Evolutionary conservation across 64 coral and sea anemone species (phyloP), one percentile per base, ranked within the genome.

Genomic region (Stylophora pistillata): DNA sequence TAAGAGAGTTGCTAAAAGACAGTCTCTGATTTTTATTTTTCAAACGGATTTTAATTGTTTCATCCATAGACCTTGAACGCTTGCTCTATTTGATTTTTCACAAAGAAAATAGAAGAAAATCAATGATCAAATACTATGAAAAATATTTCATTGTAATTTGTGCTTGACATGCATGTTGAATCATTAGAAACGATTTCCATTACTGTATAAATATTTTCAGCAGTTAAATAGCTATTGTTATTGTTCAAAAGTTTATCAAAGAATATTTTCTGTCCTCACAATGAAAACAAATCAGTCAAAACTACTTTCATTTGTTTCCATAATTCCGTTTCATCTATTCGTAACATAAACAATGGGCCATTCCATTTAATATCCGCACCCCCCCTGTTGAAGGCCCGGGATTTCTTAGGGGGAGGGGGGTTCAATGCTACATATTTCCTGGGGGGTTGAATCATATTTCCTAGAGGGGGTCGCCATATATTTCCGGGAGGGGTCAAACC

Each of bases 1-100:
- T 87, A 60, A 87, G 85, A 74, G 85, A 87, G 85, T 18, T 58
- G 73, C 58, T 87, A 74, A 87, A 87, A 59, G 53, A 74, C 73
- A 59, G 73, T 87, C 72, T 88, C 20, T 32, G 26, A 20, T 56
- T 73, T 53, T 62, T 63, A n/a, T n/a, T n/a, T n/a, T 72, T 86
- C 29, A 88, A 88, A 76, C 55, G 18, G 26, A 23, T 60, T 37
- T 77, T 86, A 55, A 53, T 86, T 53, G 74, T 86, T 86, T 86
- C 70, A 58, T 73, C 85, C 73, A 74, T 73, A 86, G 83, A 86
- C 71, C n/a, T 86, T 86, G 28, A 73, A 73, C 71, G 20, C 53
- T 23, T 54, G 20, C 37, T 75, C 32, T 75, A 0, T 75, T 54
- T 75, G 73, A 75, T 20, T 75, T 75, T 75, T 75, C 73, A 75